Base-by-base conservation (phyloP, 2,888 invertebrate genomes). In the Lithophane leautieri region DNA sequence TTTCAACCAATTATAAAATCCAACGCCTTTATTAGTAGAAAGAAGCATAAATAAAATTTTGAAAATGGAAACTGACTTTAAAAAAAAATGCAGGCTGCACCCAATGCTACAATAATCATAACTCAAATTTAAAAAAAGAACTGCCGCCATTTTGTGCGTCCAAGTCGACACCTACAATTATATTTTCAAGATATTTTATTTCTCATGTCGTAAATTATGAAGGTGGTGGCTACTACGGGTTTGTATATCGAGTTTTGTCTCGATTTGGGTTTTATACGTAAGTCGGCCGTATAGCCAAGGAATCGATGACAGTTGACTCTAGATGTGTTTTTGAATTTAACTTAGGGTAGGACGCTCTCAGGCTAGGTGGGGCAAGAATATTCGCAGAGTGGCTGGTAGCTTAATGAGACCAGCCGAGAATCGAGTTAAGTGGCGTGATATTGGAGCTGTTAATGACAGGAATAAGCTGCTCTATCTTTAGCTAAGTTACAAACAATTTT, bases 151-250 rank as follows among this genome's bases (percentile, higher is more conserved):
- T 84, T 86, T 87, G 81, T 73, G 82, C 75, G 72, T 54, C 60
- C 85, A 79, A 85, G 81, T 91, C 91, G 91, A 92, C 93, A 92
- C 93, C 92, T 91, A 92, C 92, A 93, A 93, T 93, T 93, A 93
- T 93, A 92, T 92, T 92, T 92, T 92, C 91, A 91, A 92, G 90
- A 91, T 91, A 91, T 92, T 93, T 93, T 93, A 92, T 92, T 90
- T 86, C 91, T 89, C 84, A 62, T 71, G 76, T 84, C 86, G 88
- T 93, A 91, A 93, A 92, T 93, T 91, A 93, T 87, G 75, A 79
- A 70, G 69, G 73, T 65, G 71, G 60, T n/a, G 78, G 71, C 50
- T 84, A 88, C 87, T 65, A 81, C 12, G 8, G 71, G 58, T 58
- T 68, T 56, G 14, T 34, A 69, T 47, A 40, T 54, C 28, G 34